Conservation (phyloP, 37 sponge, comb jelly and placozoan genomes). For the Ephydatia muelleri region DNA sequence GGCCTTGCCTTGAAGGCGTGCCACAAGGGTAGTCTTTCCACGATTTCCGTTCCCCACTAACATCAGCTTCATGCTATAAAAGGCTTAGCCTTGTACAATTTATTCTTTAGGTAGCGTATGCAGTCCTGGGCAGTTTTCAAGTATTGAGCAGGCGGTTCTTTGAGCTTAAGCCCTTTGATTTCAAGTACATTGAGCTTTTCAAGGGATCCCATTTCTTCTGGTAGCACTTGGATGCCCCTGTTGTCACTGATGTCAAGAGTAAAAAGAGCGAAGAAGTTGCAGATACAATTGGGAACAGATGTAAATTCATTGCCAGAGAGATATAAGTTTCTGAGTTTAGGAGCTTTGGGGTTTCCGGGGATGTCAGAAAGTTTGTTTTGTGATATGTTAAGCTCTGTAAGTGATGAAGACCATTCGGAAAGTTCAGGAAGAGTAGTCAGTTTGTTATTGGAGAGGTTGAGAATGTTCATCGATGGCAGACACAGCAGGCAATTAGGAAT, state of each 20-base stretch:
- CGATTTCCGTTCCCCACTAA: constrained; percentile 64
- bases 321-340: constrained; percentile 32
- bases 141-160: constrained; percentile 65
- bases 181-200: constrained; percentile 5
- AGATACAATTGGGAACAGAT: constrained; percentile 37
- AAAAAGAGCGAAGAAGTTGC: constrained; percentile 17
- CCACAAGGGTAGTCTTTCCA: constrained; percentile 78
- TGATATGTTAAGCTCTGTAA: background rate
- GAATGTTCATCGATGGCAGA: constrained; percentile 14
- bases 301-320: constrained; percentile 46
- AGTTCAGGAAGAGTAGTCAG: background rate
- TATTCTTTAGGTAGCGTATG: constrained; percentile 55
- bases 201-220: constrained; percentile 38
- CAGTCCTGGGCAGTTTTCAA: constrained; percentile 45
- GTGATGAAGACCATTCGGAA: background rate
- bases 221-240: constrained; percentile 16
- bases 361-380: background rate
- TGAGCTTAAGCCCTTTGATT: constrained; percentile 40
- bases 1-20: constrained; percentile 41
- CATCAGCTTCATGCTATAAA: constrained; percentile 77
- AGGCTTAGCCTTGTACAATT: constrained; percentile 25
- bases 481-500: constrained; percentile 53
- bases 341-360: constrained; percentile 30
- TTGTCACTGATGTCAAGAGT: constrained; percentile 29
- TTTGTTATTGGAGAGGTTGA: background rate